These are phyloP conservation scores for Neodiprion fabricii DNA, from an alignment of 1,140 invertebrate genomes.

Conservation along the genomic window DNA sequence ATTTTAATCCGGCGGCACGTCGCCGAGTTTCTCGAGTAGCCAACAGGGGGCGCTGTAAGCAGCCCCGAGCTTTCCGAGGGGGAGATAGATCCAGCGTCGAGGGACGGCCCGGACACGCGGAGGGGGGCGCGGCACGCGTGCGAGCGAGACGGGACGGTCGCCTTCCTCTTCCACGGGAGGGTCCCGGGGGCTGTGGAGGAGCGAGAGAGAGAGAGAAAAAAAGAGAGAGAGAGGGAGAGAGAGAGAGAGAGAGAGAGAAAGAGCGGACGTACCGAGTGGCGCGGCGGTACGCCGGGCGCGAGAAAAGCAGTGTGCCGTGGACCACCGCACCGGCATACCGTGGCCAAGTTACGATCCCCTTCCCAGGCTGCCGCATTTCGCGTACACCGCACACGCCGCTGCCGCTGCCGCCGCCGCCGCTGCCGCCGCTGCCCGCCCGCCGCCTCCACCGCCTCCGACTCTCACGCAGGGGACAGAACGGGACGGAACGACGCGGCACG, in stretches of 20 bases:
- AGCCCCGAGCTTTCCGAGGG: background rate
- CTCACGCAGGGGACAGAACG: slow-evolving; percentile 1
- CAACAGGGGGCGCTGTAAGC: slow-evolving; percentile 50
- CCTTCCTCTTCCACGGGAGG: slow-evolving; percentile 24
- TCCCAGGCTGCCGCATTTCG: slow-evolving; percentile 23
- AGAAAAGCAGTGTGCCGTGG: slow-evolving; percentile 64
- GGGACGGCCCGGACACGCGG: slow-evolving; percentile 17
- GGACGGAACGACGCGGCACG: slow-evolving; percentile 18
- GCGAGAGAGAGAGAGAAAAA: slow-evolving; percentile 39
- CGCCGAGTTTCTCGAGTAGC: slow-evolving; percentile 51
- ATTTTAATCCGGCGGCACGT: slow-evolving; percentile 60
- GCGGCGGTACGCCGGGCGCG: slow-evolving; percentile 62
- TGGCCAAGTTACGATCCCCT: slow-evolving; percentile 58
- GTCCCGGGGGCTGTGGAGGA: slow-evolving; percentile 17
- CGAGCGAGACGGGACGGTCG: background rate
- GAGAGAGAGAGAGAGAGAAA: slow-evolving; percentile 49
- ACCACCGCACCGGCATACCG: slow-evolving; percentile 64
- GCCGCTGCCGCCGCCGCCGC: background rate
- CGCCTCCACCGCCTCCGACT: background rate
- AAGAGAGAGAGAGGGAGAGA: slow-evolving; percentile 50
- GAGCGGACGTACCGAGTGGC: slow-evolving; percentile 47
- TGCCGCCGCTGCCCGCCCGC: background rate
- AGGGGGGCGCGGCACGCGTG: slow-evolving; percentile 29
- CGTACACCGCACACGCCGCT: background rate
- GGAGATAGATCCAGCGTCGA: slow-evolving; percentile 15